phyloP scores from a whole-genome alignment of 2,113 vertebrate species.

The Terrapene triunguis region DNA sequence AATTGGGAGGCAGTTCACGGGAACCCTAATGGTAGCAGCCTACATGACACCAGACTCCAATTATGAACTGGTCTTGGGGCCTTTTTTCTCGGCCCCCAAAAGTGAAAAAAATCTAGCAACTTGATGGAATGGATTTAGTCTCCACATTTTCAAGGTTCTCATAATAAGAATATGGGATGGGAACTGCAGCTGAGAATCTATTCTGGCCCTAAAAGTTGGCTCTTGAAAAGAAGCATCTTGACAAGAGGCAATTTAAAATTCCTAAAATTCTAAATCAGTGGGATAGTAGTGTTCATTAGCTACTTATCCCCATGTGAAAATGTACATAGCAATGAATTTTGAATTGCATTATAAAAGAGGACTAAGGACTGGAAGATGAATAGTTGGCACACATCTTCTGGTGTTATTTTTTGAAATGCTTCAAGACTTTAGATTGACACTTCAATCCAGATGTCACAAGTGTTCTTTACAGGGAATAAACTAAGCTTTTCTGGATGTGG shows the following conservation, averaged over 20 bases:
- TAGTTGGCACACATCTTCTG: conserved; percentile 8
- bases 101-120: neutral
- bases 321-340: neutral
- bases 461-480: neutral
- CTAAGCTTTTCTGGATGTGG: neutral
- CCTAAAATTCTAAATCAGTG: neutral
- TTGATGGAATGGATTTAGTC: neutral
- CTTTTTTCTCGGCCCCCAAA: neutral
- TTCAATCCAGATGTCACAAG: neutral
- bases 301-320: neutral
- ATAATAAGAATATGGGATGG: neutral
- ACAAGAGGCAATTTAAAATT: neutral
- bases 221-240: neutral
- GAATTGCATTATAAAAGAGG: neutral
- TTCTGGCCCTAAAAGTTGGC: neutral
- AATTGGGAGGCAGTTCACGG: fast-evolving
- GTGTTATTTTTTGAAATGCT: neutral
- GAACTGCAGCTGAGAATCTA: neutral
- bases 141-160: neutral
- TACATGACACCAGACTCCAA: neutral
- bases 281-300: neutral
- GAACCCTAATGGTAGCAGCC: fast-evolving
- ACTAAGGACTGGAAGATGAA: neutral
- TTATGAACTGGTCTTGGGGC: neutral
- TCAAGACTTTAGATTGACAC: neutral